Conservation (phyloP, 1,140 invertebrate species). For the Metopolophium dirhodum region DNA sequence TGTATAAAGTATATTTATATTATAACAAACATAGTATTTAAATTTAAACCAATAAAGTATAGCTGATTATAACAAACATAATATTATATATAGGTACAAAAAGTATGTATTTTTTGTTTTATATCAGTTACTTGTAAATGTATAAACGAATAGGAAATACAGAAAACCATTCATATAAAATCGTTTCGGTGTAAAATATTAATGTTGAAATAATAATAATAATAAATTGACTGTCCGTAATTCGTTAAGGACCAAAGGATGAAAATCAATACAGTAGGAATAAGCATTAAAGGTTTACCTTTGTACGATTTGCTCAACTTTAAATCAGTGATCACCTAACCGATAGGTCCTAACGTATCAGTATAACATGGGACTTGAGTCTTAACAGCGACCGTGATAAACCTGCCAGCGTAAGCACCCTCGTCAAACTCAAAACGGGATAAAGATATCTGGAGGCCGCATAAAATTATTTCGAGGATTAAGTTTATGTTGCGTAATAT, state of each 20-base stretch:
- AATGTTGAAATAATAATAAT: background rate
- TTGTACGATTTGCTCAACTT: background rate
- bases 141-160: background rate
- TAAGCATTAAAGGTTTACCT: background rate
- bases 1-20: background rate
- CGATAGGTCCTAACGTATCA: background rate
- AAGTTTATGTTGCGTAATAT: background rate
- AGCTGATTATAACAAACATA: too few species aligned
- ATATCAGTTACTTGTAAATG: background rate
- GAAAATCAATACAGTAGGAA: background rate
- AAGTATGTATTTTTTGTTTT: background rate
- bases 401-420: background rate
- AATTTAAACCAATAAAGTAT: too few species aligned
- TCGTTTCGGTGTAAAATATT: background rate
- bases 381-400: background rate
- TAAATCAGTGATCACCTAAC: background rate
- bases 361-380: background rate
- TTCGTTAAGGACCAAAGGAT: background rate
- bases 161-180: background rate
- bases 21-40: too few species aligned
- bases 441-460: background rate
- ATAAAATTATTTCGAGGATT: background rate
- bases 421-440: background rate
- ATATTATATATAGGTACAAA: background rate
- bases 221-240: background rate